These are phyloP conservation scores for Argyresthia albistria DNA, from an alignment of 2,888 invertebrate genomes.

Conservation along the genomic window DNA sequence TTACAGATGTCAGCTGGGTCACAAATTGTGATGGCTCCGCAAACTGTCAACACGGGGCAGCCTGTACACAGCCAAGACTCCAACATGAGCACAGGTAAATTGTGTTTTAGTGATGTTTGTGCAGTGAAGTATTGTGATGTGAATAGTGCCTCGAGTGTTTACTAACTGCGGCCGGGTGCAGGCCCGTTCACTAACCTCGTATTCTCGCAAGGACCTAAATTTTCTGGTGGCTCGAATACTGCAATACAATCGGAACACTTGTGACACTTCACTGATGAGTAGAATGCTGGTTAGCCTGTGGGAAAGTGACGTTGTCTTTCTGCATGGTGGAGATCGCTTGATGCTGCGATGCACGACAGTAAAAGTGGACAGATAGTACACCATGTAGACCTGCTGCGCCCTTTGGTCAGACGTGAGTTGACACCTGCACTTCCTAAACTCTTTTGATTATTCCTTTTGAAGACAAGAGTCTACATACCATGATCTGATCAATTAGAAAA, in stretches of 20 bases:
- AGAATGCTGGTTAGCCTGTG: conserved; percentile 65
- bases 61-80: conserved; percentile 95
- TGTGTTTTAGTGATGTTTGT: conserved; percentile 56
- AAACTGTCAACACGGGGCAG: conserved; percentile 87
- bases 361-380: conserved; percentile 62
- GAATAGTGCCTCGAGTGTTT: conserved; percentile 51
- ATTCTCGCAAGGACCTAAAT: conserved; percentile 31
- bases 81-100: conserved; percentile 96
- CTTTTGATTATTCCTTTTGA: neutral
- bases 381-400: conserved; percentile 59
- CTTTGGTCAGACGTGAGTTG: conserved; percentile 63
- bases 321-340: conserved; percentile 47
- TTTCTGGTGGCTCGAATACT: conserved; percentile 32
- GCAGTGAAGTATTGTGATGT: conserved; percentile 25
- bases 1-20: conserved; percentile 96
- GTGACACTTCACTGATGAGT: conserved; percentile 60
- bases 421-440: neutral
- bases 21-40: conserved; percentile 98
- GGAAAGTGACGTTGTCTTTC: conserved; percentile 58
- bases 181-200: conserved; percentile 33
- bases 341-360: conserved; percentile 63
- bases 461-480: neutral
- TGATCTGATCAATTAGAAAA: neutral
- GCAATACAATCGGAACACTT: conserved; percentile 43
- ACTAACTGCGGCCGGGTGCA: conserved; percentile 31